phyloP scores from a whole-genome alignment of 1,140 invertebrate species.

The Drosophila pandora region DNA sequence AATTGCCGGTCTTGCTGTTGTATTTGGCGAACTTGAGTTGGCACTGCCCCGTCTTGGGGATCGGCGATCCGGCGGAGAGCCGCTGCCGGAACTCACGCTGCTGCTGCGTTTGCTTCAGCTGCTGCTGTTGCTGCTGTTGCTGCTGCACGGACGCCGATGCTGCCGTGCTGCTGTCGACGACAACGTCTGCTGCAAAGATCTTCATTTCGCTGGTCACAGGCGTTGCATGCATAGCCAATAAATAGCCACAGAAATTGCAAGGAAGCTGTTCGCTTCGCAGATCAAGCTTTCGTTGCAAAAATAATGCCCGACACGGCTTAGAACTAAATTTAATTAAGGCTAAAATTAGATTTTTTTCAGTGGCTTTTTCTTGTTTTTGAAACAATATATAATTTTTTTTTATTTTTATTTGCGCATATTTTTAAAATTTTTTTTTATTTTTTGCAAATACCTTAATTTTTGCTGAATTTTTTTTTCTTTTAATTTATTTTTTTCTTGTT shows the following conservation, averaged over 20 bases:
- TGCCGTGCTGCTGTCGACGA: constrained; percentile 15
- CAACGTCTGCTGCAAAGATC: constrained; percentile 62
- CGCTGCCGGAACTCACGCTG: constrained; percentile 46
- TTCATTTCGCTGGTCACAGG: constrained; percentile 49
- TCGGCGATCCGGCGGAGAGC: constrained; percentile 23
- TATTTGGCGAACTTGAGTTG: constrained; percentile 64
- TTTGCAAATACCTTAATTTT: constrained; percentile 22
- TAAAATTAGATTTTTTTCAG: constrained; percentile 26
- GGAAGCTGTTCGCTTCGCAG: background rate
- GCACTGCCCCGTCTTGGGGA: constrained; percentile 12
- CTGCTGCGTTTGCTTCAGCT: constrained; percentile 34
- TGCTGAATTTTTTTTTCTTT: constrained; percentile 13
- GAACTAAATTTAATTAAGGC: constrained; percentile 16
- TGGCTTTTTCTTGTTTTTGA: constrained; percentile 4
- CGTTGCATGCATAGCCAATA: constrained; percentile 54
- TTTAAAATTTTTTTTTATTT: constrained; percentile 25
- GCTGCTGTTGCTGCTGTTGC: constrained; percentile 36
- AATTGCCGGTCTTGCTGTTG: constrained; percentile 52
- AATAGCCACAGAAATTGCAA: background rate
- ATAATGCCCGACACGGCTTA: constrained; percentile 20
- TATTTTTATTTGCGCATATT: constrained; percentile 18
- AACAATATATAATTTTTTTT: constrained; percentile 12
- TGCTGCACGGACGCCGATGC: constrained; percentile 30
- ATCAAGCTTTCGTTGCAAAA: constrained; percentile 49
- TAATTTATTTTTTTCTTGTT: constrained; percentile 19